A percentile compares a stretch with the other conserved stretches of the same genome.
These are phyloP conservation scores for Puntigrus tetrazona DNA, from an alignment of 2,113 vertebrate species.

Conservation along the genomic window DNA sequence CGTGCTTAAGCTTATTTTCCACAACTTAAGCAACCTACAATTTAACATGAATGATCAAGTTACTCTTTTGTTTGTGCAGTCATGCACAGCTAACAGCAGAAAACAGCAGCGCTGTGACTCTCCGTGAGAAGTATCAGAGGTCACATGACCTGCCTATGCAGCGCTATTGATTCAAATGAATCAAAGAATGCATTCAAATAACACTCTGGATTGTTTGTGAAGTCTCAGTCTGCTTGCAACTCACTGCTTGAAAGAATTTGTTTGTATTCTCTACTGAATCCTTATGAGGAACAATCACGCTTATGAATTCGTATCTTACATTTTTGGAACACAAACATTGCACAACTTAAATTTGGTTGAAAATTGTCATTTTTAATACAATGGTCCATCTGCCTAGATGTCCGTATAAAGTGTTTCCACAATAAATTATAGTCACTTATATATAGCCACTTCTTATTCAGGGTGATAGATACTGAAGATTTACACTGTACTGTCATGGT, in stretches of 20 bases:
- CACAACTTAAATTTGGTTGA: too few relatives aligned
- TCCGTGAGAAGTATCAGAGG: not conserved
- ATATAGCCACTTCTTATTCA: not conserved
- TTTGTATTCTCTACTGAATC: constrained; percentile 11
- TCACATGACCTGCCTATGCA: not conserved
- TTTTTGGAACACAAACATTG: not conserved
- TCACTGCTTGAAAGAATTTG: not conserved
- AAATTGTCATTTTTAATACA: not conserved
- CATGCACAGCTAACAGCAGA: constrained; percentile 56
- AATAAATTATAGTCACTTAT: not conserved
- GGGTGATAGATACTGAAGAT: not conserved
- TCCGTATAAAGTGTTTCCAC: not conserved
- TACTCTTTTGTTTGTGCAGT: constrained; percentile 67
- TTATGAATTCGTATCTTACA: not conserved
- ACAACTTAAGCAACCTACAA: constrained; percentile 59
- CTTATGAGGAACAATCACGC: not conserved
- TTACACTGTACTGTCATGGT: not conserved
- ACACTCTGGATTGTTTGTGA: constrained; percentile 1
- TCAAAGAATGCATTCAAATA: constrained; percentile 27
- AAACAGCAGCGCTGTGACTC: constrained; percentile 33
- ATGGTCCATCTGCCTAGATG: not conserved
- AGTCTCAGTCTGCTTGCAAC: not conserved
- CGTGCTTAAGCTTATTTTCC: constrained; percentile 31
- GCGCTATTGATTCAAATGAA: constrained; percentile 16
- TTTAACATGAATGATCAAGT: constrained; percentile 69